Evolutionary conservation across 2,888 invertebrate species (phyloP).

Genomic region (Apamea sordens): DNA sequence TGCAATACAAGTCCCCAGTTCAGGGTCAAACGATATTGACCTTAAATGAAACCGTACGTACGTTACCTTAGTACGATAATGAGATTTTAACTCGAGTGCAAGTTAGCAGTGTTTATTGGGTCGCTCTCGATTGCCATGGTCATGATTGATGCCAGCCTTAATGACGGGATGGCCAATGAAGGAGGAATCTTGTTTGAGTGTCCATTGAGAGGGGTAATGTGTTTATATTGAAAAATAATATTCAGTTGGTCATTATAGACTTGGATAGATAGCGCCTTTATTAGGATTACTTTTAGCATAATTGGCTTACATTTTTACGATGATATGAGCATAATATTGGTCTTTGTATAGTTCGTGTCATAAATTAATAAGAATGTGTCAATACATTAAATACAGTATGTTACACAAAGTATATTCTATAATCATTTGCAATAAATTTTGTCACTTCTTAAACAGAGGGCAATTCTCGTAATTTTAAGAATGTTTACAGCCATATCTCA

Average conservation of each 20-base stretch:
- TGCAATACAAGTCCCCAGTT: slow-evolving; percentile 49
- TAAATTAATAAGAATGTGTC: neutral
- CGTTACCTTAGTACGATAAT: slow-evolving; percentile 63
- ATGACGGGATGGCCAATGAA: slow-evolving; percentile 54
- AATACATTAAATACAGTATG: neutral
- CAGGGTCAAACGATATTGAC: slow-evolving; percentile 64
- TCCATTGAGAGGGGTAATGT: slow-evolving; percentile 28
- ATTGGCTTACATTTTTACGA: neutral
- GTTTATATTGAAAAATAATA: slow-evolving; percentile 31
- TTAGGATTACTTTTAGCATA: neutral
- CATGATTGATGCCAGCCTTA: slow-evolving; percentile 64
- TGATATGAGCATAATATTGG: neutral
- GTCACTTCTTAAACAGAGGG: too few relatives aligned
- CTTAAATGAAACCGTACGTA: slow-evolving; percentile 66
- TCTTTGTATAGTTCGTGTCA: neutral
- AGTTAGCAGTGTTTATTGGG: slow-evolving; percentile 64
- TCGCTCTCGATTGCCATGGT: slow-evolving; percentile 50
- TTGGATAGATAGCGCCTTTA: neutral
- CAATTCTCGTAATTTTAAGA: neutral
- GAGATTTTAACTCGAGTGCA: slow-evolving; percentile 69
- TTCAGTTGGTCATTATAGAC: neutral
- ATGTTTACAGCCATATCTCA: neutral
- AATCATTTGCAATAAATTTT: neutral
- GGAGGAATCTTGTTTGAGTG: slow-evolving; percentile 41
- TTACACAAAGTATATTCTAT: neutral